A percentile compares a stretch with the other conserved stretches of the same genome.
Conservation (phyloP, 2,888 invertebrate species). For the Megaustenia siamemsis region DNA sequence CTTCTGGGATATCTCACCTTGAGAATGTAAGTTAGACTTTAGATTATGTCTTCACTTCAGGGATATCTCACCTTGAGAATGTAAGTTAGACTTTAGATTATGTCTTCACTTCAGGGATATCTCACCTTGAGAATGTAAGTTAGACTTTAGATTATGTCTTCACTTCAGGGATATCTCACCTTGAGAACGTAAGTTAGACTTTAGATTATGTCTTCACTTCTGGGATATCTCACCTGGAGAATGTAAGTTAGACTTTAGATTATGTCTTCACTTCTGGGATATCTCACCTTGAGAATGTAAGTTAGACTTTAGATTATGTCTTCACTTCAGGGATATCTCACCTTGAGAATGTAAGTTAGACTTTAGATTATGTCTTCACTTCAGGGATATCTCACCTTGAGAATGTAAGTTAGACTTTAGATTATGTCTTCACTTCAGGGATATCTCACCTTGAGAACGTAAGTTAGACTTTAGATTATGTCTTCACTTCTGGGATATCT, state of each 20-base stretch:
- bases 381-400: slow-evolving; percentile 72
- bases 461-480: slow-evolving; percentile 69
- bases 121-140: no score
- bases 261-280: slow-evolving; percentile 73
- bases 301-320: slow-evolving; percentile 68
- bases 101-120: no score
- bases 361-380: slow-evolving; percentile 71
- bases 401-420: slow-evolving; percentile 71
- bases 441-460: slow-evolving; percentile 74
- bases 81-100: no score
- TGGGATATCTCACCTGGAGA: slow-evolving; percentile 72
- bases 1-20: no score
- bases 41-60: neutral
- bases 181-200: no score
- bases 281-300: slow-evolving; percentile 73
- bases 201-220: slow-evolving; percentile 72
- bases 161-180: no score
- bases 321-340: slow-evolving; percentile 72
- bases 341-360: slow-evolving; percentile 72
- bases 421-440: slow-evolving; percentile 72
- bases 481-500: slow-evolving; percentile 72
- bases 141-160: no score
- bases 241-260: slow-evolving; percentile 66
- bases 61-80: no score
- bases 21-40: no score